A percentile compares a stretch with the other conserved stretches of the same genome.
These are phyloP conservation scores for Tragulus kanchil DNA, from an alignment of 2,113 vertebrate genomes.

Conservation along the genomic window DNA sequence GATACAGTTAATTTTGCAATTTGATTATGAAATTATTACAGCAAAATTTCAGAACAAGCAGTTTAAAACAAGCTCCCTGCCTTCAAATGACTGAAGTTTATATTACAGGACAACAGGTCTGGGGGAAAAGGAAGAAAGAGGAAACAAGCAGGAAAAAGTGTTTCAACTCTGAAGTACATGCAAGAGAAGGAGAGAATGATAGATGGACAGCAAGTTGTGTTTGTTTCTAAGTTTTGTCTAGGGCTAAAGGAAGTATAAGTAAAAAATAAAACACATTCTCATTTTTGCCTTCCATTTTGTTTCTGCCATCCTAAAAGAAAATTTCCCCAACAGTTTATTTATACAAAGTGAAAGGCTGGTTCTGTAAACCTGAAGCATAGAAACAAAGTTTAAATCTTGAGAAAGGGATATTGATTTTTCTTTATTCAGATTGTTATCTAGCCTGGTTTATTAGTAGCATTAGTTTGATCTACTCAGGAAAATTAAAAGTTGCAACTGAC, in stretches of 20 bases:
- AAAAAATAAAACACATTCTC: neutral
- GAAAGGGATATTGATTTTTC: neutral
- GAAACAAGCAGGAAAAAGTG: fast-evolving
- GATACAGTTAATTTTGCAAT: neutral
- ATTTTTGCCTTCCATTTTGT: neutral
- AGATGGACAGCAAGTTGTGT: neutral
- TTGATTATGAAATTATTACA: neutral
- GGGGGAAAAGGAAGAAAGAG: neutral
- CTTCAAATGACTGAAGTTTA: neutral
- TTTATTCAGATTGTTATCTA: neutral
- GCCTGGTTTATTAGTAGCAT: neutral
- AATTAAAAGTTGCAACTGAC: constrained; percentile 21
- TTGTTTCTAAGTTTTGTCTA: neutral
- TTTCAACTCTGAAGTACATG: neutral
- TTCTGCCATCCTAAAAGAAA: neutral
- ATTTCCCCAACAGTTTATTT: constrained; percentile 12
- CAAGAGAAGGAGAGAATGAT: neutral
- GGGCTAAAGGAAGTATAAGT: neutral
- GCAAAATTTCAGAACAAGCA: neutral
- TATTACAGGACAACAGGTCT: neutral
- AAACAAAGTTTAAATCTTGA: constrained; percentile 11
- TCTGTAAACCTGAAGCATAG: neutral
- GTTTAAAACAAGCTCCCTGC: neutral
- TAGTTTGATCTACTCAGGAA: constrained; percentile 10
- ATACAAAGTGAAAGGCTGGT: neutral